Base-by-base conservation (phyloP, 2,797 vertebrate species). In the Coregonus sp. region DNA sequence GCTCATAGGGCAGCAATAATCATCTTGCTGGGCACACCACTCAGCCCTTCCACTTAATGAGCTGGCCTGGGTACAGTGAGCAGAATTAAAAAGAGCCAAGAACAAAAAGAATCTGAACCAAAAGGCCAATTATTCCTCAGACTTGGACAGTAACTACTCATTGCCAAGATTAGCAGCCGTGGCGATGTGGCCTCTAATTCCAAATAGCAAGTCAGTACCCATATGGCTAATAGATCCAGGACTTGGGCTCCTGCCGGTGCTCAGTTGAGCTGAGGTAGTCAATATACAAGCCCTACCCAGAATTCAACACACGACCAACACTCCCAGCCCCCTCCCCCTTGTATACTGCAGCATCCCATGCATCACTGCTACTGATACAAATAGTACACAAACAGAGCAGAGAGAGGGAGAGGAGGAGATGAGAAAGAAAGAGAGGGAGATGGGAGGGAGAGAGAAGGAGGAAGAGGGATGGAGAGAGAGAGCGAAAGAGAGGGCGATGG, bases 331-430 rank as follows among this genome's bases (percentile, higher is more conserved):
- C 87, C 81, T 84, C 81, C 75, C 73, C 73, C 47, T 12, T 5
- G 59, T 82, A 79, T 73, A 82, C 75, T 85, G 84, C 87, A 85
- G 86, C 71, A 86, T 86, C 74, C 85, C 86, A 84, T 89, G 86
- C 78, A 88, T 91, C 88, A 91, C 78, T 54, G 80, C 86, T 84
- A 84, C 82, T 59, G 50, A 59, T 59, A 47, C 66, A 89, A 88
- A 90, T 77, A 81, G 84, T 77, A 76, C 74, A 82, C 77, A 65
- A 76, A 70, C 77, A 81, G 74, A 78, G 85, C 71, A 75, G 78
- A 77, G 51, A 80, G 67, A 2, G 59, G 65, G 31, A 20, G 54
- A 51, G 72, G n/a, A 50, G 80, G 76, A n/a, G 66, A 61, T 59
- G 52, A 54, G 15, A 61, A 31, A 51, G 52, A 15, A 59, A 20